phyloP scores from a whole-genome alignment of 2,113 vertebrate genomes.

The Pseudopodoces humilis region DNA sequence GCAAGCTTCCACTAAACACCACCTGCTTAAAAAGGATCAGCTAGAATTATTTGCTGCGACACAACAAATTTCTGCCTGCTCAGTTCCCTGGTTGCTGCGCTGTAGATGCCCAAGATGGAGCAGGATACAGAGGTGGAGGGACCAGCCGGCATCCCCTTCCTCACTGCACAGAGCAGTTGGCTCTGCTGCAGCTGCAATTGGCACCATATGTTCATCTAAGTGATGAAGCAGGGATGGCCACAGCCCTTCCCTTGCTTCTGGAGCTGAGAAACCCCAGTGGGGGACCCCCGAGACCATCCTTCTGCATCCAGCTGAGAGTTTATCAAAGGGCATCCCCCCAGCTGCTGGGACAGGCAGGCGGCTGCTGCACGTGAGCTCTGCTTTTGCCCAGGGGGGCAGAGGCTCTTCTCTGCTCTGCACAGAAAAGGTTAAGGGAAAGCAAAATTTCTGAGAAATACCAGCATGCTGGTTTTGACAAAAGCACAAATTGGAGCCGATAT shows the following conservation, averaged over 20 bases:
- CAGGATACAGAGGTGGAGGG: not conserved
- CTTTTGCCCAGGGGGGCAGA: not conserved
- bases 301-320: not conserved
- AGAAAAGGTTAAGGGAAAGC: conserved; percentile 51
- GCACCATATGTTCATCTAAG: not conserved
- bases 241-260: not conserved
- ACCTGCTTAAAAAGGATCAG: not conserved
- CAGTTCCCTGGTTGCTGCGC: not conserved
- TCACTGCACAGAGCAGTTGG: not conserved
- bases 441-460: conserved; percentile 38
- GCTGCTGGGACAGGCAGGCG: not conserved
- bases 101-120: not conserved
- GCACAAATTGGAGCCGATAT: conserved; percentile 46
- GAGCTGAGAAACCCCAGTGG: not conserved
- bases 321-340: not conserved
- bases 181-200: not conserved
- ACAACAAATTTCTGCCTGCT: not conserved
- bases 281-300: not conserved
- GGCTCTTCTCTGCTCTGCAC: not conserved
- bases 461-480: conserved; percentile 58
- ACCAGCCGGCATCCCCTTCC: not conserved
- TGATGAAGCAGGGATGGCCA: not conserved
- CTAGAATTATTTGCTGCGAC: conserved; percentile 3
- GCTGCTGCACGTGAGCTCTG: not conserved
- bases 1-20: not conserved